Evolutionary conservation across 2,797 vertebrate species (phyloP).

Genomic region (Cephalopachus bancanus): DNA sequence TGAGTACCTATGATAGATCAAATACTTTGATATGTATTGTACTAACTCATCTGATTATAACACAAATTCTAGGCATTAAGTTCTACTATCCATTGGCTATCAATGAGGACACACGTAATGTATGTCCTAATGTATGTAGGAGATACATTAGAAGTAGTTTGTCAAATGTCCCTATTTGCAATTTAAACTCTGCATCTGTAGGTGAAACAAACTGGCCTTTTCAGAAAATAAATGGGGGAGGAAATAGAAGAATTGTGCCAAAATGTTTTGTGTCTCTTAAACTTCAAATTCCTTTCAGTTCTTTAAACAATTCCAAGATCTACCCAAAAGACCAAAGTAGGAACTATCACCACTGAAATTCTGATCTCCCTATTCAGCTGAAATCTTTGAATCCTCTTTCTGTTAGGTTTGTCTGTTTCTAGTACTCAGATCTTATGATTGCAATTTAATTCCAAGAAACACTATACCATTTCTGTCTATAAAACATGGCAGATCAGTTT

Average conservation of each 20-base stretch:
- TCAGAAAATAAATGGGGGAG: background rate
- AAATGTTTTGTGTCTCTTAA: background rate
- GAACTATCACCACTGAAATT: background rate
- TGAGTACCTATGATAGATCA: background rate
- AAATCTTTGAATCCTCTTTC: background rate
- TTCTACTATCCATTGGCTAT: background rate
- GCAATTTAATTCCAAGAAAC: slow-evolving; percentile 21
- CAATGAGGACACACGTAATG: background rate
- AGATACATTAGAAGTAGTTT: too few relatives aligned
- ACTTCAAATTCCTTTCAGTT: slow-evolving; percentile 3
- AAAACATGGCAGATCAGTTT: background rate
- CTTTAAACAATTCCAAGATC: background rate
- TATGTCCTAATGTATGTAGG: too few relatives aligned
- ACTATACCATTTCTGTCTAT: background rate
- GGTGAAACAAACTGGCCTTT: background rate
- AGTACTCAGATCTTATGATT: background rate
- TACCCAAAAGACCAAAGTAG: background rate
- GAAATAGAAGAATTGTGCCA: background rate
- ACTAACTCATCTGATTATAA: background rate
- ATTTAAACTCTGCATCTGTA: background rate
- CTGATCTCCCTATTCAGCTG: background rate
- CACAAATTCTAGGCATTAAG: background rate
- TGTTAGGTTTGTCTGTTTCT: slow-evolving; percentile 5
- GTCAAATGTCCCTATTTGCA: background rate
- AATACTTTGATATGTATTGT: background rate